phyloP scores from a whole-genome alignment of 2,113 vertebrate species.

The Notarius quadriscutis region DNA sequence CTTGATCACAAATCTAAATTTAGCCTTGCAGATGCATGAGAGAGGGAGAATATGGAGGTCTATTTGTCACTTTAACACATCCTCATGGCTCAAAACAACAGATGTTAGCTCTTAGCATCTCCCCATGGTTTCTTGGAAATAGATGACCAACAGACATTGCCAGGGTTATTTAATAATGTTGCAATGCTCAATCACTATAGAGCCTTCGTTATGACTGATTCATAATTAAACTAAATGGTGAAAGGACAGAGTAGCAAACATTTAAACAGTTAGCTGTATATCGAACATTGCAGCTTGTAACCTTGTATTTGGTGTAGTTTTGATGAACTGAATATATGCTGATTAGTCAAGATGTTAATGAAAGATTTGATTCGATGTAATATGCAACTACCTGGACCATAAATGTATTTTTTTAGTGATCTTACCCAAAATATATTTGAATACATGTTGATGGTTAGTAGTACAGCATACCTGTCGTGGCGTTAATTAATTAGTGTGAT shows the following conservation, averaged over 20 bases:
- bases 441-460: not conserved
- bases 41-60: conserved; percentile 33
- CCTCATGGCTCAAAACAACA: conserved; percentile 52
- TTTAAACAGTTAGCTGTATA: not conserved
- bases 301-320: not conserved
- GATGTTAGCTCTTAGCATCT: conserved; percentile 54
- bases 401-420: not conserved
- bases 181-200: not conserved
- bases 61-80: conserved; percentile 52
- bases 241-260: not conserved
- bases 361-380: not conserved
- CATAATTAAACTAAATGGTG: not conserved
- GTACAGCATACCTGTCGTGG: not conserved
- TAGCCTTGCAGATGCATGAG: conserved; percentile 49
- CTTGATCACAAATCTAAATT: conserved; percentile 38
- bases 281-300: not conserved
- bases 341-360: too few relatives aligned
- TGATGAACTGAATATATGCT: not conserved
- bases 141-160: not conserved
- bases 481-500: not conserved
- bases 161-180: conserved; percentile 3
- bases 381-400: not conserved
- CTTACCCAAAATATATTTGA: not conserved
- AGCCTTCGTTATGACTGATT: not conserved
- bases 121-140: not conserved